These are phyloP conservation scores for Andrena cerasifolii DNA, from an alignment of 1,140 invertebrate species.

Conservation along the genomic window DNA sequence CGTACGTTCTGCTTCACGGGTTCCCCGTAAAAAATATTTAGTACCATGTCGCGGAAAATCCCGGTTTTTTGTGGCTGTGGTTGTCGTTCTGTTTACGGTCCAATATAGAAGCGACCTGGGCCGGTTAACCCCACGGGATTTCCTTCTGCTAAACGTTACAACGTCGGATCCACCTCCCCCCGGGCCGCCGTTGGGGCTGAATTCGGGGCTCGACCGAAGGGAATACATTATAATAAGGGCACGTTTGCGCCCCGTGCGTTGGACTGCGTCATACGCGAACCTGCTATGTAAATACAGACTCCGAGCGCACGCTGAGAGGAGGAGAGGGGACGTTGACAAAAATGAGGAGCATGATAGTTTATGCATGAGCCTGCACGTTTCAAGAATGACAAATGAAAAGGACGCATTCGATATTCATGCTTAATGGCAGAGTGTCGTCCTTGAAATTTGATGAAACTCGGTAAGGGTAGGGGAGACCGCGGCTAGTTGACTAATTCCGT, in stretches of 20 bases:
- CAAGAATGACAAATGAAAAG: not conserved
- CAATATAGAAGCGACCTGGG: constrained; percentile 44
- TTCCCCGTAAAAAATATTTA: constrained; percentile 30
- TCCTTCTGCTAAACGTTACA: constrained; percentile 66
- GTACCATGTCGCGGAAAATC: constrained; percentile 25
- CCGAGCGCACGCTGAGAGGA: not conserved
- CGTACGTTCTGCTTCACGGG: not conserved
- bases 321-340: constrained; percentile 18
- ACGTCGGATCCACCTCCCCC: constrained; percentile 48
- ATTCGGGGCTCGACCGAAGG: constrained; percentile 51
- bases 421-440: not conserved
- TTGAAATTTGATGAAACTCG: no score
- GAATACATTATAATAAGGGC: constrained; percentile 67
- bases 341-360: constrained; percentile 17
- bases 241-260: constrained; percentile 34
- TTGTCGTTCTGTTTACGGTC: constrained; percentile 62
- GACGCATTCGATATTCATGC: not conserved
- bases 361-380: not conserved
- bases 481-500: no score
- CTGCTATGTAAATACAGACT: constrained; percentile 42
- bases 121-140: constrained; percentile 59
- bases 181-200: constrained; percentile 18
- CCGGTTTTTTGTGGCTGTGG: constrained; percentile 32
- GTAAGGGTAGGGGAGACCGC: no score
- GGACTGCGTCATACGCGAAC: constrained; percentile 25